Evolutionary conservation across 2,113 vertebrate species (phyloP).

Genomic region (Cinclus cinclus): DNA sequence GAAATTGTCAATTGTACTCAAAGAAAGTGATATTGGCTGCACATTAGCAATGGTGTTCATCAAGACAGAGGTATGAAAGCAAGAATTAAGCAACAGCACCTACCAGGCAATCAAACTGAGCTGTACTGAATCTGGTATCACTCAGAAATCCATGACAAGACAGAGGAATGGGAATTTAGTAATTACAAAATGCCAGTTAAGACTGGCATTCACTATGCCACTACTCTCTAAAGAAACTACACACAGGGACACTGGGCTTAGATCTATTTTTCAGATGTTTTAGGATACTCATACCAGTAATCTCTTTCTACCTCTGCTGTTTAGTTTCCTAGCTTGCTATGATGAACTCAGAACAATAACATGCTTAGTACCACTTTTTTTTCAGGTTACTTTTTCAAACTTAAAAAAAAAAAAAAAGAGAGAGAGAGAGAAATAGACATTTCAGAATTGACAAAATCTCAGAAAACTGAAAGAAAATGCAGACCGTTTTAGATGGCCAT

Average conservation of each 20-base stretch:
- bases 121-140: not conserved
- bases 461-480: not conserved
- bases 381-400: not conserved
- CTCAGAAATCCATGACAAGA: not conserved
- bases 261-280: not conserved
- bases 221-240: not conserved
- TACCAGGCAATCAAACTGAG: not conserved
- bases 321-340: not conserved
- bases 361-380: not conserved
- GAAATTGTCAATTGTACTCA: not conserved
- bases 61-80: not conserved
- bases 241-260: not conserved
- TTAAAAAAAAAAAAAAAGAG: not conserved
- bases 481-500: not conserved
- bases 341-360: not conserved
- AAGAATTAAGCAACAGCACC: not conserved
- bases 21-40: not conserved
- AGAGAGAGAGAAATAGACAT: rapidly evolving
- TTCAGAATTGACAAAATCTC: not conserved
- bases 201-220: not conserved
- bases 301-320: not conserved
- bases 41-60: not conserved
- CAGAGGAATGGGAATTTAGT: not conserved
- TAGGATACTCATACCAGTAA: not conserved
- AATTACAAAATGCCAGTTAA: not conserved